Conservation (phyloP, 2,888 invertebrate species). For the Odontomyia ornata region DNA sequence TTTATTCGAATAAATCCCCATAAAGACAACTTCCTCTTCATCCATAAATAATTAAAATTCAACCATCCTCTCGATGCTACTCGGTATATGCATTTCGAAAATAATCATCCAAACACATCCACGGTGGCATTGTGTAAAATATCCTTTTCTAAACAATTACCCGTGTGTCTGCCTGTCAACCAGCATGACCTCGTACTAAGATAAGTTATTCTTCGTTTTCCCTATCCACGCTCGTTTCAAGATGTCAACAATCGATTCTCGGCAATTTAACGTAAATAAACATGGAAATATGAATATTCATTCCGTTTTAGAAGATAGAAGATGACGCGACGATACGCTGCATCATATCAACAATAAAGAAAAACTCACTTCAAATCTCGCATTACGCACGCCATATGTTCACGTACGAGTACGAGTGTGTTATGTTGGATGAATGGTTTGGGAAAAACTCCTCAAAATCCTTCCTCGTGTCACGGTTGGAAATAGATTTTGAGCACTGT, state of each 20-base stretch:
- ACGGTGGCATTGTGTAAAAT: neutral
- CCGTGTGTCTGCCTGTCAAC: neutral
- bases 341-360: neutral
- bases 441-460: neutral
- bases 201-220: neutral
- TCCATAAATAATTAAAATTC: too few species aligned
- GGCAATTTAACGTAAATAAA: slow-evolving; percentile 34
- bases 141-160: slow-evolving; percentile 11
- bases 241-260: slow-evolving; percentile 32
- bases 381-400: slow-evolving; percentile 28
- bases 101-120: too few species aligned
- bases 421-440: neutral
- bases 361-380: slow-evolving; percentile 20
- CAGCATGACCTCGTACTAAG: neutral
- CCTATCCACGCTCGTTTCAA: neutral
- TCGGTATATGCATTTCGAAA: too few species aligned
- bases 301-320: slow-evolving; percentile 2
- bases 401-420: slow-evolving; percentile 16
- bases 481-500: neutral
- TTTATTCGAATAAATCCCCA: too few species aligned
- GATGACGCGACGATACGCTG: neutral
- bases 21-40: too few species aligned
- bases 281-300: slow-evolving; percentile 22
- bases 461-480: neutral
- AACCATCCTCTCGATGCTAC: too few species aligned